Evolutionary conservation across 2,797 vertebrate genomes (phyloP), one percentile per base, ranked within the genome.

Genomic region (Gobionotothen gibberifrons): DNA sequence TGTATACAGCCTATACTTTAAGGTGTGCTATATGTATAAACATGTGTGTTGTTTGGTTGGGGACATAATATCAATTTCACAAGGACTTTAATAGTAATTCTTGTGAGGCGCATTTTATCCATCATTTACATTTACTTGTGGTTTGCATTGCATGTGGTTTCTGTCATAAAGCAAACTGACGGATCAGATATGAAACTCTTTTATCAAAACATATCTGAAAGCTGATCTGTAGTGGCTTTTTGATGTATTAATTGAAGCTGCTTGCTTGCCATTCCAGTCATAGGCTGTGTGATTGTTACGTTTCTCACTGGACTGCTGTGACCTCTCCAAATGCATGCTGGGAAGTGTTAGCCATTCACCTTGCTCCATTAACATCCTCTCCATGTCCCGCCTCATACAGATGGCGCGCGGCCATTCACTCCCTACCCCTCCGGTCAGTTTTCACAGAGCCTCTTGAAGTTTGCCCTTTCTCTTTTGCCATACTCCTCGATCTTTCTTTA

Each of bases 371-470:
- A 93, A 94, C 91, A 87, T 88, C 85, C 81, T 85, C 69, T 92
- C 85, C 88, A 89, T 94, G 74, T 93, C 80, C 86, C 73, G 54
- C 79, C 84, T 89, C 88, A 87, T 85, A 81, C 93, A 95, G 93
- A 94, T 95, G 91, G 91, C 91, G 88, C 86, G 94, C 62, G 91
- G 91, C 81, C 91, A 93, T 79, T 69, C 90, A 29, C 77, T 88
- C 81, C 90, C 90, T 82, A 77, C 91, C 75, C 89, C 90, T 85
- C 91, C 88, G 94, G 95, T 96, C 91, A 95, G 95, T 95, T 82
- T 84, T 69, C 83, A 79, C 84, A 73, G 70, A 81, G 79, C 78
- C 75, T 75, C 90, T 85, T 93, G 82, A 87, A 76, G 86, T 89
- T 87, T 93, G 74, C 80, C 69, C 68, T 83, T 75, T 74, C 79